Base-by-base conservation (phyloP, 2,113 vertebrate genomes). In the Lagopus muta region DNA sequence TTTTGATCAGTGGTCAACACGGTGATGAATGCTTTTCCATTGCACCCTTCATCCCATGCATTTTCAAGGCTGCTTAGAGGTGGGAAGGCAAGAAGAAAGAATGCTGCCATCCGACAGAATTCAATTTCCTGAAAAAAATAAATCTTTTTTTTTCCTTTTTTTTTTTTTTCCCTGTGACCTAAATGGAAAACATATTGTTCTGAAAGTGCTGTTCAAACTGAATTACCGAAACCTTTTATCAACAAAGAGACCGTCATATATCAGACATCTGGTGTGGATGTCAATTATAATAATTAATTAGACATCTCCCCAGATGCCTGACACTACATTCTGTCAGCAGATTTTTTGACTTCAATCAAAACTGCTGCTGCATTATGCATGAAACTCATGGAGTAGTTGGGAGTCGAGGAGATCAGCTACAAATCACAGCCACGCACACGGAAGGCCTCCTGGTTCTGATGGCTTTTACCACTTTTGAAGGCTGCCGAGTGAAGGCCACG, bases 221-320 rank as follows among this genome's bases (percentile, higher is more conserved):
- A 96, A 95, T 96, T 88, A 94, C 94, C 85, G 5, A 84, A 96
- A 88, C 87, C 94, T 96, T 97, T 96, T 86, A 96, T 97, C 96
- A 96, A 96, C 94, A 96, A 86, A 94, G 91, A 97, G 85, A 79
- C 72, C 61, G 6, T 86, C 94, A 19, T 84, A 84, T 93, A 95
- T 96, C 95, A 96, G 92, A 91, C 94, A 95, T 92, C 94, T 96
- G 95, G 94, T 91, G 91, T 94, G 95, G 96, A 84, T 96, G 96
- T 96, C 96, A 96, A 97, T 97, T 97, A 97, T 76, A 95, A 95
- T 96, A 97, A 97, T 97, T 97, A 97, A 97, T 97, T 96, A 94
- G 94, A 96, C 94, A 92, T 90, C 89, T 97, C 96, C 94, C 94
- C 94, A 93, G 92, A 96, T 95, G 95, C 95, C 93, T 96, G 96